Base-by-base conservation (phyloP, 2,888 invertebrate species). In the Blera fallax region DNA sequence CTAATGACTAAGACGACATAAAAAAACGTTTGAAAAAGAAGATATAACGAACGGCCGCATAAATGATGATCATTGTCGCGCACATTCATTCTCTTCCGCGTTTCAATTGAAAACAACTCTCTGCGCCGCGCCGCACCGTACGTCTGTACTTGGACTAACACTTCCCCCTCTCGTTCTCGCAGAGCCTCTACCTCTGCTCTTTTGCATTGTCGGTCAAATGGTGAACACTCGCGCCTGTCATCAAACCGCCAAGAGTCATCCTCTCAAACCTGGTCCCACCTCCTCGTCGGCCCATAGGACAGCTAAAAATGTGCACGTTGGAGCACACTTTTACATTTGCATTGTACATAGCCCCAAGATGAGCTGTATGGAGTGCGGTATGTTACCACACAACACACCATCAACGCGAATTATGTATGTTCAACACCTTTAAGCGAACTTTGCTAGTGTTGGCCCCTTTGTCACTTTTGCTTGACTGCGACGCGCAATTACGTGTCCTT, bases 71-170 rank as follows among this genome's bases (percentile, higher is more conserved):
- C 58, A 58, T 27, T 72, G 82, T 65, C 58, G 77, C 65, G 82
- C 82, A 72, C 58, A 82, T 72, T 82, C 34, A 77, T 77, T 34
- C 82, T 82, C 82, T 82, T 82, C 82, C 82, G 82, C 82, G 77
- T 82, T 77, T 82, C 70, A 82, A 82, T 82, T 77, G 82, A 77
- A 82, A 70, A 65, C 70, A 72, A 82, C 70, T 64, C 18, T 34
- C 37, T 48, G 29, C 54, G 29, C 4, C 2, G 24, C 24, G n/a
- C n/a, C n/a, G n/a, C n/a, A n/a, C 62, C 37, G 43, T 50, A 58
- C 64, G 82, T 82, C 64, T 62, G 24, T 43, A 21, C 7, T 6
- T 58, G 43, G 14, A 48, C 58, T 40, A 58, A 21, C 16, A 37
- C 37, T 45, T 18, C 54, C n/a, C 11, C 29, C 43, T 62, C 52